Base-by-base conservation (phyloP, 2,888 invertebrate genomes). In the Tachystola acroxantha region DNA sequence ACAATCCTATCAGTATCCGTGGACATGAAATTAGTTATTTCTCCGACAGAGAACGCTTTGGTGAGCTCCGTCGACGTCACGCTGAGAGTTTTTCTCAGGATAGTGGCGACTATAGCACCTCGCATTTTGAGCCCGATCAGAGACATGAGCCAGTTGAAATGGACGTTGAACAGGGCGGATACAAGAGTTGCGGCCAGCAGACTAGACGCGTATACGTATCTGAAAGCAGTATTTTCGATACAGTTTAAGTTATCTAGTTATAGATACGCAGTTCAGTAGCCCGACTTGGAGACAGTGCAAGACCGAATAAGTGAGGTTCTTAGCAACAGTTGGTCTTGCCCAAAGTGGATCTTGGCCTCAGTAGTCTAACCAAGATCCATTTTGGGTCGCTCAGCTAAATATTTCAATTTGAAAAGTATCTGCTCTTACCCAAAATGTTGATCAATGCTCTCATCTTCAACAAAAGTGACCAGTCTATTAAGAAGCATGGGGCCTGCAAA, bases 11-110 rank as follows among this genome's bases (percentile, higher is more conserved):
- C 97, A 0, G 95, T 94, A 70, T 99, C 99, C 0, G 97, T 97
- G 19, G 97, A 98, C 95, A 99, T 97, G 53, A 96, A 95, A 78
- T 99, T 99, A 1, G 98, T 91, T 39, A 99, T 93, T 85, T 98
- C 95, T 0, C 98, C 98, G 26, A 93, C 88, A 9, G 88, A 88
- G 57, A 58, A 88, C 50, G 56, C 74, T 51, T 54, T 89, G 53
- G 66, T 87, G 50, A 69, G 76, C 49, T 49, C 87, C 38, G 76
- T 89, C 45, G 85, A 76, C 1, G 87, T 82, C 3, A 87, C 82
- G 43, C 84, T 80, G 0, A 87, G 63, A 0, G 84, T 85, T 51
- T 88, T 87, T 30, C 92, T 89, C 60, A 98, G 62, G 25, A 85
- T 74, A 0, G 93, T 91, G 3, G 95, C 93, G 1, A 98, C 91